These are phyloP conservation scores for Drosophila limbata DNA, from an alignment of 2,888 invertebrate genomes.

Conservation along the genomic window DNA sequence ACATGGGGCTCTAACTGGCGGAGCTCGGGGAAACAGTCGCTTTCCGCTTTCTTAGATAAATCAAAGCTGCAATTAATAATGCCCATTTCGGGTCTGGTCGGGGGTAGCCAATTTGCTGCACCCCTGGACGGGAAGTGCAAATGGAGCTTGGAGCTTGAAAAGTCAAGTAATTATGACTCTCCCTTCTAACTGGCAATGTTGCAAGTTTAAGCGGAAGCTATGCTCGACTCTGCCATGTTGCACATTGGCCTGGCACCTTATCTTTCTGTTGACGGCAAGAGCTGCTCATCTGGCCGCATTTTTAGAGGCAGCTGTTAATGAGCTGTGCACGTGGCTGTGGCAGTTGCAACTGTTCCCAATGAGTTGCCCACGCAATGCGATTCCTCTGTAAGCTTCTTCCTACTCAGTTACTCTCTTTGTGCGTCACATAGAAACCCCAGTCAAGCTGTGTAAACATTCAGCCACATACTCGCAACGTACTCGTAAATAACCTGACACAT, in stretches of 20 bases:
- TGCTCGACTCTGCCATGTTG: slow-evolving; percentile 6
- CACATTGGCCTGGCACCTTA: slow-evolving; percentile 16
- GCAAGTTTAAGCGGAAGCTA: slow-evolving; percentile 48
- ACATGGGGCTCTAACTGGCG: not conserved
- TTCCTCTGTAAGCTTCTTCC: slow-evolving; percentile 16
- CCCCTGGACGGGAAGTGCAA: slow-evolving; percentile 67
- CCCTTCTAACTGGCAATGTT: not conserved
- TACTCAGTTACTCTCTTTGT: slow-evolving; percentile 12
- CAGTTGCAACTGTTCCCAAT: slow-evolving; percentile 33
- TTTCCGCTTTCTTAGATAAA: slow-evolving; percentile 77
- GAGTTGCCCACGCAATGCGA: slow-evolving; percentile 26
- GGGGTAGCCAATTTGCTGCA: slow-evolving; percentile 56
- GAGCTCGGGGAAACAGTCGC: slow-evolving; percentile 2
- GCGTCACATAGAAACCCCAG: slow-evolving; percentile 7
- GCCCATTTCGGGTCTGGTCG: slow-evolving; percentile 35
- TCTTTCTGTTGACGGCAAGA: slow-evolving; percentile 12
- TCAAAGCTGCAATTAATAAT: slow-evolving; percentile 78
- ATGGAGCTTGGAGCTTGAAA: slow-evolving; percentile 67
- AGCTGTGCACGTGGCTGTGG: slow-evolving; percentile 35
- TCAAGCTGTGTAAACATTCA: slow-evolving; percentile 60
- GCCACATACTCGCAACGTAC: slow-evolving; percentile 30
- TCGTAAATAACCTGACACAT: slow-evolving; percentile 26
- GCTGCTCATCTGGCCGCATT: slow-evolving; percentile 28
- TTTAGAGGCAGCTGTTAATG: slow-evolving; percentile 53
- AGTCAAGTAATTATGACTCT: slow-evolving; percentile 63